phyloP scores from a whole-genome alignment of 2,113 vertebrate genomes.

The Formicarius rufipectus region DNA sequence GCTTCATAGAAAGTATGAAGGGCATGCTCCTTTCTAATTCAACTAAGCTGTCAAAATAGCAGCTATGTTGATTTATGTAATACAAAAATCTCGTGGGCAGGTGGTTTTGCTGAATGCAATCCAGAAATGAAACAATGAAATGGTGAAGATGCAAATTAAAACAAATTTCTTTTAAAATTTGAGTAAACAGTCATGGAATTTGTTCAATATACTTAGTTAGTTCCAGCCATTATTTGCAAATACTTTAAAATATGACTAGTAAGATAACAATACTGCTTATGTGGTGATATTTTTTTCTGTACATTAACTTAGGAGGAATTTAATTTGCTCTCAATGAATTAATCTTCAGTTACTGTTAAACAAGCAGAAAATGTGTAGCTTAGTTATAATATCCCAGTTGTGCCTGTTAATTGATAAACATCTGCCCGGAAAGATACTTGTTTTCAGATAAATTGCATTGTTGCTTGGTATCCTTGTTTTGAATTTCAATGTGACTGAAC shows the following conservation, averaged over 20 bases:
- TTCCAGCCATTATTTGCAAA: neutral
- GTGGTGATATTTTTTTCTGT: neutral
- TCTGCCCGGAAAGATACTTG: neutral
- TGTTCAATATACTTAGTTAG: neutral
- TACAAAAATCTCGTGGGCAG: neutral
- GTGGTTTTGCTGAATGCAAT: constrained; percentile 16
- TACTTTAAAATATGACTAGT: neutral
- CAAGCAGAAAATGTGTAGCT: constrained; percentile 4
- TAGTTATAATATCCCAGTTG: constrained; percentile 4
- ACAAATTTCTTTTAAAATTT: neutral
- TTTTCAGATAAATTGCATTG: neutral
- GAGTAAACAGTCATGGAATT: neutral
- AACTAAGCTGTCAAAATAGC: constrained; percentile 28
- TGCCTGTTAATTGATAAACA: constrained; percentile 10
- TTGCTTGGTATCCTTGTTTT: neutral
- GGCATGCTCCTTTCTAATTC: neutral
- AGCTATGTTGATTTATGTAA: neutral
- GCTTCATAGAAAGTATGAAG: neutral
- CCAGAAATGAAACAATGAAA: constrained; percentile 8
- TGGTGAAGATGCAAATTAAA: neutral
- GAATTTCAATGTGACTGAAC: neutral
- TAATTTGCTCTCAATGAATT: neutral
- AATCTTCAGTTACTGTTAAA: neutral
- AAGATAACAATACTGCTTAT: neutral
- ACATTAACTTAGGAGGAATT: neutral